phyloP scores from a whole-genome alignment of 2,797 vertebrate genomes.

The Margarornis squamiger region DNA sequence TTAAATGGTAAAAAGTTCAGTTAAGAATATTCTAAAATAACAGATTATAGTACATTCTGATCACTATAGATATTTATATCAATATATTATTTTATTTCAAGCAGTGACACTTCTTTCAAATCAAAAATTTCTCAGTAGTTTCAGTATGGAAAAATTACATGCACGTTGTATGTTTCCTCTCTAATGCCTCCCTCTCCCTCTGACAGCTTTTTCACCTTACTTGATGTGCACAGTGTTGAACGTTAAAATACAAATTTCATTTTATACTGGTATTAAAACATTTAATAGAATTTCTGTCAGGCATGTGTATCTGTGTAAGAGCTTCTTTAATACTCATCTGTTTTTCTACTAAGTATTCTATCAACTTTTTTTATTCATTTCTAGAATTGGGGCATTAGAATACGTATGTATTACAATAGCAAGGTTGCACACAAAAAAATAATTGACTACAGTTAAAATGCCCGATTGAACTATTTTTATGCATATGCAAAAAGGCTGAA shows the following conservation, averaged over 20 bases:
- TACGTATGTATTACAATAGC: accelerated
- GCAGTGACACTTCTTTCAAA: neutral
- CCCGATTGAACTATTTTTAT: neutral
- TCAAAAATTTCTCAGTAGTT: neutral
- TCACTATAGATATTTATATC: neutral
- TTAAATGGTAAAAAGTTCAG: neutral
- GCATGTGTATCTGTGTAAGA: neutral
- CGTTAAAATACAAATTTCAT: neutral
- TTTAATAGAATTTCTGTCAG: neutral
- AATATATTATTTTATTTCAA: neutral
- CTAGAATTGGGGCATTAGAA: neutral
- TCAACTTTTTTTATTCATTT: neutral
- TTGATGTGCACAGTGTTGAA: neutral
- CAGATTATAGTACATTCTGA: neutral
- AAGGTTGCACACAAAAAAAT: neutral
- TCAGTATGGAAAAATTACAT: neutral
- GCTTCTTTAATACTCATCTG: neutral
- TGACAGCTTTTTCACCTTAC: neutral
- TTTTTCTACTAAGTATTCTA: neutral
- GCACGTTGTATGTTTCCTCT: neutral
- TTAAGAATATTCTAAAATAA: neutral
- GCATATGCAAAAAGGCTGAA: neutral
- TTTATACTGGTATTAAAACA: neutral
- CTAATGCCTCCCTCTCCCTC: neutral
- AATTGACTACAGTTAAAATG: neutral